phyloP scores from a whole-genome alignment of 2,888 invertebrate species.

The Seladonia tumulorum region DNA sequence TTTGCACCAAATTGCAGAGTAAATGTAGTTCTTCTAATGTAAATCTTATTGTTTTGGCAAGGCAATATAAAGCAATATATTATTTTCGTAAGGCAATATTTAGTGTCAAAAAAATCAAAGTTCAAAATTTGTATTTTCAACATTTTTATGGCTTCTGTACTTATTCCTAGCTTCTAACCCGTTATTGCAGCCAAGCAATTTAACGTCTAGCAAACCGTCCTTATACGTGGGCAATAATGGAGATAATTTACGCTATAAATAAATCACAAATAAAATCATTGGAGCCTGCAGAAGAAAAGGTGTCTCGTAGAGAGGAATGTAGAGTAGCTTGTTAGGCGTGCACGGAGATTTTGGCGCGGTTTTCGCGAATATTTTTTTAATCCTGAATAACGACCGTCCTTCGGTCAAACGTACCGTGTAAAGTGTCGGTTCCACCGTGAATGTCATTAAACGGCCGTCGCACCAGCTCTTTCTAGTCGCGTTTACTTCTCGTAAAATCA shows the following conservation, averaged over 20 bases:
- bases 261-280: background rate
- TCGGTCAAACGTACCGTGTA: slow-evolving; percentile 46
- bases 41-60: too few species aligned
- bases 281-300: background rate
- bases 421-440: slow-evolving; percentile 54
- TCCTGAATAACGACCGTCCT: slow-evolving; percentile 70
- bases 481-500: slow-evolving; percentile 38
- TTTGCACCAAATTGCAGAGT: too few species aligned
- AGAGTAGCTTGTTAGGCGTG: slow-evolving; percentile 12
- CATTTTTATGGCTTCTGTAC: background rate
- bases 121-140: background rate
- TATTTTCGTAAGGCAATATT: too few species aligned
- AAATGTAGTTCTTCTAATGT: too few species aligned
- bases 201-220: background rate
- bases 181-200: background rate
- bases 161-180: background rate
- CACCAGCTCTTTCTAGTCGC: slow-evolving; percentile 49
- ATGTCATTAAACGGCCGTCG: slow-evolving; percentile 34
- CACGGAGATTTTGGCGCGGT: slow-evolving; percentile 38
- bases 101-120: too few species aligned
- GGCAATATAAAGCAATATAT: too few species aligned
- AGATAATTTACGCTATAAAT: background rate
- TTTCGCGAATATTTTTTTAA: slow-evolving; percentile 59
- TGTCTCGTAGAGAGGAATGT: background rate
- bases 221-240: background rate